phyloP scores from a whole-genome alignment of 2,113 vertebrate species.

The Taurulus bubalis region DNA sequence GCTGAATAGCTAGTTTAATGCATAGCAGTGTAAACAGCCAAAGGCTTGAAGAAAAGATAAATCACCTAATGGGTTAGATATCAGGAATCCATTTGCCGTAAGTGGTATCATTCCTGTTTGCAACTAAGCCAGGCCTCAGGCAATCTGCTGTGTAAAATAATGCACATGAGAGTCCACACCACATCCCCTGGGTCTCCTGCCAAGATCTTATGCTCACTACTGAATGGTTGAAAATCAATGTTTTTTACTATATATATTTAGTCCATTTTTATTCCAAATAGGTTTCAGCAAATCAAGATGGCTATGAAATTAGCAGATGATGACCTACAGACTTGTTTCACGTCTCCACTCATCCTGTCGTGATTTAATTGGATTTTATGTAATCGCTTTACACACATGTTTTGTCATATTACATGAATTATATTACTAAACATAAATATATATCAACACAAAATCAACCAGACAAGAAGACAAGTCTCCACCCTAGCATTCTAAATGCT shows the following conservation, averaged over 20 bases:
- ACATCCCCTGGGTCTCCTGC: conserved; percentile 11
- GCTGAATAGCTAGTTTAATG: conserved; percentile 26
- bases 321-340: not conserved
- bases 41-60: conserved; percentile 19
- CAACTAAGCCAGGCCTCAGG: conserved; percentile 64
- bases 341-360: not conserved
- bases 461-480: not conserved
- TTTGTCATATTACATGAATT: not conserved
- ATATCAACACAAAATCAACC: not conserved
- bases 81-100: conserved; percentile 71
- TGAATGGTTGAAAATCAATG: conserved; percentile 15
- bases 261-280: not conserved
- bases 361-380: not conserved
- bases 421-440: not conserved
- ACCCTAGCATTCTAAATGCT: not conserved
- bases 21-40: conserved; percentile 45
- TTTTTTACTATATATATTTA: not conserved
- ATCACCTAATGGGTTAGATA: conserved; percentile 58
- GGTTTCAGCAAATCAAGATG: not conserved
- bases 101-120: conserved; percentile 70
- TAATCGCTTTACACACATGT: not conserved
- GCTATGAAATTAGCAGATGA: not conserved
- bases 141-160: conserved; percentile 47
- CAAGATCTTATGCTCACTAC: not conserved
- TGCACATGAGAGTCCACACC: conserved; percentile 23